Evolutionary conservation across 1,140 invertebrate species (phyloP).

Genomic region (Sycophila sp.): DNA sequence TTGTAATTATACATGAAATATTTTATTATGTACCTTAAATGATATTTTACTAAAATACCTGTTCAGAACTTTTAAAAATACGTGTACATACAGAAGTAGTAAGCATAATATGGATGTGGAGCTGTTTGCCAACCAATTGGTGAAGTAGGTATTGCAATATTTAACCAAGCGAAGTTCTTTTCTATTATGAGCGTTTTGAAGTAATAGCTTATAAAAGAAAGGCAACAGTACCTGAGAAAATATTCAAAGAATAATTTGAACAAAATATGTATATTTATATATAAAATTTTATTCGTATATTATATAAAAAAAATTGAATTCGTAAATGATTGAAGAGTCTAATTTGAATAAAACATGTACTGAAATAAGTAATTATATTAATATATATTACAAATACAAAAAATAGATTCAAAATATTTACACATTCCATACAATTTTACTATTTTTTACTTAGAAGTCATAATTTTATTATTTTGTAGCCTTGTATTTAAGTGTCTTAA

Average conservation of each 20-base stretch:
- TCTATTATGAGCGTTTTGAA: constrained; percentile 13
- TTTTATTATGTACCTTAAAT: background rate
- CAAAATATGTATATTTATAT: background rate
- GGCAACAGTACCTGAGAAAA: constrained; percentile 30
- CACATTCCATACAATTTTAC: constrained; percentile 15
- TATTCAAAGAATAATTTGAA: constrained; percentile 16
- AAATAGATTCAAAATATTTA: constrained; percentile 6
- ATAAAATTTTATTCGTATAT: background rate
- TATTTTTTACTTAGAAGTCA: background rate
- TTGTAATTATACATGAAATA: background rate
- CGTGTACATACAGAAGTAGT: background rate
- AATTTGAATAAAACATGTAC: background rate
- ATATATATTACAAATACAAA: background rate
- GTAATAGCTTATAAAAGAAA: constrained; percentile 6
- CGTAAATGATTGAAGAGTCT: background rate
- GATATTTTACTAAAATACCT: too few species aligned
- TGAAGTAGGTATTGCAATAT: background rate
- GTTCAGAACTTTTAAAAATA: background rate
- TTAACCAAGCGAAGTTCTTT: background rate
- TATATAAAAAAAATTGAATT: background rate
- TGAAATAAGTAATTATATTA: background rate
- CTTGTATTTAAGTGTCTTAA: background rate
- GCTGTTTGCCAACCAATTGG: background rate
- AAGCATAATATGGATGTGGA: background rate
- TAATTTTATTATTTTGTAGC: constrained; percentile 15